Evolutionary conservation across 2,113 vertebrate species (phyloP).

Genomic region (Neopipo cinnamomea): DNA sequence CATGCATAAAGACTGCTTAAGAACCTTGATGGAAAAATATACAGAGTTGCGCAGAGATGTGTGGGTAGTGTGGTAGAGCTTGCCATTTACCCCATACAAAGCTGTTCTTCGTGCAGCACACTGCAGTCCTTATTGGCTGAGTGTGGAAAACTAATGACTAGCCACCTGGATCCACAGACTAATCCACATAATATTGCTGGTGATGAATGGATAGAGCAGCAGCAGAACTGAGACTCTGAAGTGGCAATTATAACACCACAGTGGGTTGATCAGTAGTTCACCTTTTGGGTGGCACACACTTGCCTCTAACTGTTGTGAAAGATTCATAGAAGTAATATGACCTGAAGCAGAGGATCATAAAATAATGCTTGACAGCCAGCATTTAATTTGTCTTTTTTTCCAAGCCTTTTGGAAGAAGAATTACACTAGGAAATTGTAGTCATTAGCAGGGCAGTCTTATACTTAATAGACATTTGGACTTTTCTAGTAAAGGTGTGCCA

Average conservation of each 20-base stretch:
- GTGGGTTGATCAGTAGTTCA: neutral
- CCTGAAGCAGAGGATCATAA: neutral
- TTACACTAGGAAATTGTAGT: constrained; percentile 4
- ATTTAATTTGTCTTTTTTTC: neutral
- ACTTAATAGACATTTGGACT: neutral
- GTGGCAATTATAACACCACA: neutral
- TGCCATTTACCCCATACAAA: neutral
- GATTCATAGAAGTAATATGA: neutral
- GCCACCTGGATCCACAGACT: neutral
- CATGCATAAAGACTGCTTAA: neutral
- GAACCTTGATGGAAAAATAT: neutral
- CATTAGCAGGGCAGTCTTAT: neutral
- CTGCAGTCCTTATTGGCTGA: neutral
- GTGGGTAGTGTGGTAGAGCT: neutral
- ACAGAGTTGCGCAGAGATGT: neutral
- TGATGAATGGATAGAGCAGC: neutral
- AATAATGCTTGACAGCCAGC: neutral
- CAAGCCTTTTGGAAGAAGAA: neutral
- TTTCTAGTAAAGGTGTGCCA: neutral
- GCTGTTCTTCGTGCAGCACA: neutral
- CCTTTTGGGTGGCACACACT: neutral
- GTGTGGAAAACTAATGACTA: neutral
- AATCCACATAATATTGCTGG: neutral
- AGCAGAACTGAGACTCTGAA: neutral
- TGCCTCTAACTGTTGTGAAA: neutral